Evolutionary conservation across 2,797 vertebrate species (phyloP).

Genomic region (Ibycter americanus): DNA sequence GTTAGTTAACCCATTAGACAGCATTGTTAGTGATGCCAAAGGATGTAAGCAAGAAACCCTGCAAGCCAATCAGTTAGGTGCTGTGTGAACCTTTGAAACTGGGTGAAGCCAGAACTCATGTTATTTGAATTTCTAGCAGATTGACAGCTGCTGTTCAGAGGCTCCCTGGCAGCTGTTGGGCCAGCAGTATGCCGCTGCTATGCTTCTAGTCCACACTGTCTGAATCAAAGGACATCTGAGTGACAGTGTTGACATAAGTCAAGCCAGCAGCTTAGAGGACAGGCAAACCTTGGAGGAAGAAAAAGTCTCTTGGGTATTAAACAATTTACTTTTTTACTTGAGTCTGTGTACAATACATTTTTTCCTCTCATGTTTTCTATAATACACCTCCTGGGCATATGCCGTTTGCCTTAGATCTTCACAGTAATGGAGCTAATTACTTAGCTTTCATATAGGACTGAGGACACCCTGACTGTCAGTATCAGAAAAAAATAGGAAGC

Average conservation of each 20-base stretch:
- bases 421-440: not conserved
- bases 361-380: not conserved
- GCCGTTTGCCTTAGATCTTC: not conserved
- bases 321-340: not conserved
- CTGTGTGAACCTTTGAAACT: not conserved
- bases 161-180: not conserved
- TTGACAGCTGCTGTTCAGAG: not conserved
- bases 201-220: not conserved
- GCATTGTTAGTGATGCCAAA: not conserved
- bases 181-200: not conserved
- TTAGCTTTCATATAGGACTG: not conserved
- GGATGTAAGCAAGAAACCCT: not conserved
- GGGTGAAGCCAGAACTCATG: not conserved
- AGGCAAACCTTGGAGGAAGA: not conserved
- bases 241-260: not conserved
- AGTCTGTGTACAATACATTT: not conserved
- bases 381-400: not conserved
- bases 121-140: not conserved
- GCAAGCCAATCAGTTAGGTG: not conserved
- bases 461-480: not conserved
- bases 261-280: not conserved
- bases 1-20: not conserved
- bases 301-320: not conserved
- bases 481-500: not conserved
- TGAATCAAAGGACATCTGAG: not conserved